Conservation (phyloP, 2,797 vertebrate species). For the Antrozous pallidus region DNA sequence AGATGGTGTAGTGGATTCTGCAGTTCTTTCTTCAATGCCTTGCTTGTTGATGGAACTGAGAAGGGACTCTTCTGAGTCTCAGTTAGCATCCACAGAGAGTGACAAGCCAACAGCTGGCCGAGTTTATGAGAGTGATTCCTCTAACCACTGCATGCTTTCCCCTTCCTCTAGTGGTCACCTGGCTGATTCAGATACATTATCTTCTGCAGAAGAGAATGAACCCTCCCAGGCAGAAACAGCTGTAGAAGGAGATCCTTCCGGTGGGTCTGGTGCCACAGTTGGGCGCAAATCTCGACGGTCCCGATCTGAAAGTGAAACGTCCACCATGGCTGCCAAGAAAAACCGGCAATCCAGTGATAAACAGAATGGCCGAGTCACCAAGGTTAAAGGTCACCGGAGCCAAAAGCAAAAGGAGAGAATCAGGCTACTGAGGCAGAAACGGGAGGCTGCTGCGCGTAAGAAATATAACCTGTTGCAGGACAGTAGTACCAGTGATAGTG, state of each 20-base stretch:
- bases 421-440: slow-evolving; percentile 94
- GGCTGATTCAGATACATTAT: slow-evolving; percentile 96
- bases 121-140: slow-evolving; percentile 96
- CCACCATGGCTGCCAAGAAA: slow-evolving; percentile 97
- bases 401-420: slow-evolving; percentile 99
- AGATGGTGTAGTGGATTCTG: slow-evolving; percentile 86
- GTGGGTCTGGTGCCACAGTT: slow-evolving; percentile 73
- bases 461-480: slow-evolving; percentile 99
- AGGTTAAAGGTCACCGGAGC: slow-evolving; percentile 93
- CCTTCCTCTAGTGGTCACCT: slow-evolving; percentile 98
- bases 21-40: slow-evolving; percentile 91
- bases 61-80: slow-evolving; percentile 93
- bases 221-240: slow-evolving; percentile 81
- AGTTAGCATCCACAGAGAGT: slow-evolving; percentile 90
- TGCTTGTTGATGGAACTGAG: slow-evolving; percentile 95
- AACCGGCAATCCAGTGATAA: slow-evolving; percentile 94
- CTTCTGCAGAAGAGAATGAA: slow-evolving; percentile 92
- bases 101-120: slow-evolving; percentile 86
- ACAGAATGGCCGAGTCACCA: slow-evolving; percentile 92
- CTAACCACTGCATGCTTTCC: slow-evolving; percentile 96
- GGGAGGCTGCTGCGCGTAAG: slow-evolving; percentile 96
- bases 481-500: slow-evolving; percentile 99
- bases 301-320: slow-evolving; percentile 94
- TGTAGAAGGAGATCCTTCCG: slow-evolving; percentile 84
- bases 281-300: slow-evolving; percentile 95